Evolutionary conservation across 2,888 invertebrate genomes (phyloP), one percentile per base, ranked within the genome.

Genomic region (Macropis europaea): DNA sequence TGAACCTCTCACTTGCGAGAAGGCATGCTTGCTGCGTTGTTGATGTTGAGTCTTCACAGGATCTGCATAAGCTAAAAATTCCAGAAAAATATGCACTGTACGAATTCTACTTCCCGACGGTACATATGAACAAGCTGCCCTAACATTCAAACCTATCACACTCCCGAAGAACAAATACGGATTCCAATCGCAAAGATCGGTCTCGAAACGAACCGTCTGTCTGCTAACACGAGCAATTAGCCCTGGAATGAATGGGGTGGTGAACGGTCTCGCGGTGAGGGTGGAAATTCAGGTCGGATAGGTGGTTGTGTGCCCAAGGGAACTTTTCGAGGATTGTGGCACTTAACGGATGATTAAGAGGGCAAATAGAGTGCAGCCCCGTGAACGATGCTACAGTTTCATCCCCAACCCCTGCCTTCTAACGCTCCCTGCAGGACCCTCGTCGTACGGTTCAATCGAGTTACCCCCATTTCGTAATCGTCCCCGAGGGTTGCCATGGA

Each of bases 331-430:
- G 74, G 74, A 72, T 77, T 66, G 68, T 78, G 84, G 82, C 87
- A 87, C 88, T 90, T 89, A 90, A 87, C 84, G 84, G 85, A 84
- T 86, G 88, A 89, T 90, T 89, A 89, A 87, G 86, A 86, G 87
- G 82, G 83, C 86, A 87, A 89, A 90, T 89, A 89, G 85, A 84
- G 77, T 82, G 73, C 71, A 66, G 34, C 69, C 77, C 71, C 64
- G 73, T 77, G 62, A 60, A 53, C 54, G 57, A 34, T 30, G 63
- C 34, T 36, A 54, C 47, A 76, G 67, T 69, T 66, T 67, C 54
- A 57, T 61, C 59, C 56, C 45, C 60, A n/a, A n/a, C 47, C 19
- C n/a, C 40, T 47, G 53, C 57, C 56, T 36, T 28, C 36, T 43
- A 59, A 64, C 67, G 32, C 75, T 70, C 70, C 71, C 67, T 34